Percentiles rank a stretch among this genome's conserved stretches.
Evolutionary conservation across 1,140 invertebrate species (phyloP).

Genomic region (Teleogryllus occipitalis): DNA sequence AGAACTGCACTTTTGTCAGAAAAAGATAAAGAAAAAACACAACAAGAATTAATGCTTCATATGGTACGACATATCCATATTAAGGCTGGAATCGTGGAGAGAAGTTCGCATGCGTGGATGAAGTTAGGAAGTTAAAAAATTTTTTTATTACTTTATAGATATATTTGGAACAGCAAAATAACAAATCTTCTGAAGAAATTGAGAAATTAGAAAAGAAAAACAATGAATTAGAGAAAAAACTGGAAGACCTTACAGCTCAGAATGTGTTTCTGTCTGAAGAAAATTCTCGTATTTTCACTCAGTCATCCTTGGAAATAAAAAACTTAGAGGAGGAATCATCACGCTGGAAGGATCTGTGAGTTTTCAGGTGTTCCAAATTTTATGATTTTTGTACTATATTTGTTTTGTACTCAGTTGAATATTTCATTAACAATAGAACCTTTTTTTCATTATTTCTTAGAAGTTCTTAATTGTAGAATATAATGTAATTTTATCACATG

Average conservation of each 20-base stretch:
- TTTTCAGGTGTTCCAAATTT: neutral
- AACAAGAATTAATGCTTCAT: constrained; percentile 9
- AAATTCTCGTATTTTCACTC: neutral
- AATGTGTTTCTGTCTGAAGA: neutral
- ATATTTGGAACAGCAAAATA: neutral
- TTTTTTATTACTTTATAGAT: neutral
- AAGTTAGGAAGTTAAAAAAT: too few relatives aligned
- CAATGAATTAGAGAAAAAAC: neutral
- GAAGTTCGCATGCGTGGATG: too few relatives aligned
- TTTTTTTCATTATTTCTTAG: neutral
- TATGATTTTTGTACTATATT: neutral
- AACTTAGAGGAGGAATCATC: neutral
- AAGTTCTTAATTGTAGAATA: neutral
- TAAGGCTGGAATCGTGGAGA: too few relatives aligned
- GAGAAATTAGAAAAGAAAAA: neutral
- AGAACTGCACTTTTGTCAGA: neutral
- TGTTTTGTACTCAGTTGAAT: neutral
- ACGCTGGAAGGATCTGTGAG: neutral
- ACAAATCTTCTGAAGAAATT: neutral
- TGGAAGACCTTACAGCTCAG: neutral
- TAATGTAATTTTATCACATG: too few relatives aligned
- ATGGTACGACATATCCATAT: neutral
- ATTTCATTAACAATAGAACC: neutral
- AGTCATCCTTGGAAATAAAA: neutral
- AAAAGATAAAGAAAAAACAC: neutral